Base-by-base conservation (phyloP, 35 echinoderm and acorn worm genomes). In the Ptychodera flava region DNA sequence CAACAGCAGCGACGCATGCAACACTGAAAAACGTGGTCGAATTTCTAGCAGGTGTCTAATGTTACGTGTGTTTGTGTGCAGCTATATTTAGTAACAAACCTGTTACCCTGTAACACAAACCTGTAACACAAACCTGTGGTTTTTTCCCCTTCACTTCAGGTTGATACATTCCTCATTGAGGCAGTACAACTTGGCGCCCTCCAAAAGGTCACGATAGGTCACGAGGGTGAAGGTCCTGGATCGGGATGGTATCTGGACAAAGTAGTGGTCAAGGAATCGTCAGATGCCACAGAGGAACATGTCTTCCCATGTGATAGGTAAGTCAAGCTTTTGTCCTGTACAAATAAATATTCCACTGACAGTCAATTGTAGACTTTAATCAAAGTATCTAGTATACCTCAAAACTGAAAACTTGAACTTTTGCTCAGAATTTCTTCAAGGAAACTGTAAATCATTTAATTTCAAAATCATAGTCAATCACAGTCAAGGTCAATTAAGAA, bases 211-310 rank as follows among this genome's bases (percentile, higher is more conserved):
- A 87, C 92, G 35, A 82, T 99, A n/a, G 92, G 92, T 34, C 96
- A 99, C 83, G 96, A 99, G 86, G 93, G 92, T 52, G 84, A 92
- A 80, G 90, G 90, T 29, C 37, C 87, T 16, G 96, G 90, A 28
- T 33, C 85, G 76, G 93, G 96, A 28, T 99, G 96, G 96, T 94
- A 85, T 83, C 35, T 99, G 75, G 96, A 99, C 81, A 99, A 89
- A 86, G 83, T 99, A n/a, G 34, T 94, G 35, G 87, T 99, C 85
- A 99, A 99, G 52, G 92, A 99, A 36, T 94, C 96, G 1, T 90
- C 88, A 88, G 85, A 79, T 1, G 81, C 88, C 12, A 99, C 92
- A 83, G 87, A 92, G 84, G 96, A 99, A 82, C 77, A 90, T 10
- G 77, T 86, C 53, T 99, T 99, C 64, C 93, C 93, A 29, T 99